Conservation (phyloP, 2,797 vertebrate species). For the Rhinoraja longicauda region DNA sequence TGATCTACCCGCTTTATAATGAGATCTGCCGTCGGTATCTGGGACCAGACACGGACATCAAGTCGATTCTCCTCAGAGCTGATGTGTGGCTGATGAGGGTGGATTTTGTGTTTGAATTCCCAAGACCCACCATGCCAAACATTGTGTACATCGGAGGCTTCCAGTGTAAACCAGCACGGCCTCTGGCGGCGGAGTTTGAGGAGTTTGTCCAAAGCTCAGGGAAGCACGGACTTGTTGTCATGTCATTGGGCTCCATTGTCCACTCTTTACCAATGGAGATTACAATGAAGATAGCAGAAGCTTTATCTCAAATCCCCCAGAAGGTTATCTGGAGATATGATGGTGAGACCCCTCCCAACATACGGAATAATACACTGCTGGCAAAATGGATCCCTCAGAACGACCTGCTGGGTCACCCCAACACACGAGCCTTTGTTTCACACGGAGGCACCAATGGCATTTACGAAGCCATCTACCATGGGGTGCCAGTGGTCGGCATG, state of each 20-base stretch:
- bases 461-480: neutral
- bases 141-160: too few species aligned
- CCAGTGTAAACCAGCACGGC: too few species aligned
- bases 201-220: too few species aligned
- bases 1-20: neutral
- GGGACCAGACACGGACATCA: too few species aligned
- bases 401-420: neutral
- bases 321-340: neutral
- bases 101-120: too few species aligned
- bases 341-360: too few species aligned
- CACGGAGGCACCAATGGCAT: neutral
- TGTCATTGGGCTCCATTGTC: neutral
- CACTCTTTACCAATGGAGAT: neutral
- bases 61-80: too few species aligned
- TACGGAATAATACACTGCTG: too few species aligned
- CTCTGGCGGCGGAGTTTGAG: too few species aligned
- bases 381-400: neutral
- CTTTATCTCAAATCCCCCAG: neutral
- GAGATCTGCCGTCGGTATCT: neutral
- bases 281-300: neutral
- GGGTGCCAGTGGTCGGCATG: too few species aligned
- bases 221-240: neutral
- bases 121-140: too few species aligned
- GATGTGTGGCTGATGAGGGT: too few species aligned
- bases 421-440: neutral